These are phyloP conservation scores for Pseudomugil tenellus DNA, from an alignment of 2,797 vertebrate species.

Conservation along the genomic window DNA sequence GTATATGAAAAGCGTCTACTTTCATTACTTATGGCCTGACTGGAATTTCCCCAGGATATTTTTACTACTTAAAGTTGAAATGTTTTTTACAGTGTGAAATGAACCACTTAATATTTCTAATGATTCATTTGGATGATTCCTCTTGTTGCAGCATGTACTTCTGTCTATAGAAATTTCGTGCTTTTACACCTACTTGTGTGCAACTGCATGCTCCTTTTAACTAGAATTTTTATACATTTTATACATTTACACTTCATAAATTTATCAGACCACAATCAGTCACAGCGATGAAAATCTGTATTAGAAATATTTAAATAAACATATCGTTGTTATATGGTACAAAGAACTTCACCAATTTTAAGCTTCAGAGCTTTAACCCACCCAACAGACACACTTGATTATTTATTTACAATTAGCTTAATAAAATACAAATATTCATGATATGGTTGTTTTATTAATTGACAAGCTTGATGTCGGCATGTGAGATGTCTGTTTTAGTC, in stretches of 20 bases:
- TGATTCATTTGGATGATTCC: not conserved
- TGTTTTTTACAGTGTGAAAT: not conserved
- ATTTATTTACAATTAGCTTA: not conserved
- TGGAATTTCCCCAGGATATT: not conserved
- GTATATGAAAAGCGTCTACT: not conserved
- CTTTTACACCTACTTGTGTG: conserved; percentile 11
- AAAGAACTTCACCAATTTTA: conserved; percentile 12
- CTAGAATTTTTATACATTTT: conserved; percentile 26
- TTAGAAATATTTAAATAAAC: conserved; percentile 23
- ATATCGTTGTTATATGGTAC: conserved; percentile 23
- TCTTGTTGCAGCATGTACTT: not conserved
- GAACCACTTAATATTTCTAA: not conserved
- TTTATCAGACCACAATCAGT: conserved; percentile 28
- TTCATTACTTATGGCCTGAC: not conserved
- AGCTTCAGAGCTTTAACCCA: conserved; percentile 3
- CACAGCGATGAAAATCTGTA: conserved; percentile 24
- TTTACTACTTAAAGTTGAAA: too few relatives aligned
- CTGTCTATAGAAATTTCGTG: conserved; percentile 1
- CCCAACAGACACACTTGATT: not conserved
- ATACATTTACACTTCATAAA: conserved; percentile 39
- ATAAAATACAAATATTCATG: not conserved
- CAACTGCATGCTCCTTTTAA: conserved; percentile 8
- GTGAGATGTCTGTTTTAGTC: conserved; percentile 4
- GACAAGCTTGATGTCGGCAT: conserved; percentile 6
- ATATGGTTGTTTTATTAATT: conserved; percentile 1